phyloP scores from a whole-genome alignment of 2,797 vertebrate species.

The Linurgus olivaceus region DNA sequence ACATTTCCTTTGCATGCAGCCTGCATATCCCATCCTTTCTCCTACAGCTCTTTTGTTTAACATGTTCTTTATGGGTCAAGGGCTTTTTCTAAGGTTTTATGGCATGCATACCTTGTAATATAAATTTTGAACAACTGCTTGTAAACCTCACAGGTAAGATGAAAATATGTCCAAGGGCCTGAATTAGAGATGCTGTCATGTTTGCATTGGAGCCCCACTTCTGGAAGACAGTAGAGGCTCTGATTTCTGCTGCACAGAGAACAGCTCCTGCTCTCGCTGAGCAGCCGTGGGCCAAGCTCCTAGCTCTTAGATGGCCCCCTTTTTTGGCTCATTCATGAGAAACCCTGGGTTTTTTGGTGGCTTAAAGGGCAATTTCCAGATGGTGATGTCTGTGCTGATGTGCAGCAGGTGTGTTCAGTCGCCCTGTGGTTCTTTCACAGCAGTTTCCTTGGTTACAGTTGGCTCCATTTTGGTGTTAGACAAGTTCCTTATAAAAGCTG shows the following conservation, averaged over 20 bases:
- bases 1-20: not conserved
- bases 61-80: not conserved
- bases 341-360: not conserved
- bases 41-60: not conserved
- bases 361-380: not conserved
- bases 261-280: not conserved
- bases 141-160: not conserved
- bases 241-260: not conserved
- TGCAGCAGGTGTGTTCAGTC: not conserved
- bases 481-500: not conserved
- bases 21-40: not conserved
- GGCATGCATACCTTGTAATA: not conserved
- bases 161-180: not conserved
- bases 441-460: slow-evolving; percentile 30
- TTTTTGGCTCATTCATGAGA: not conserved
- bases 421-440: not conserved
- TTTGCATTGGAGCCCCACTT: not conserved
- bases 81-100: slow-evolving; percentile 5
- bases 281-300: not conserved
- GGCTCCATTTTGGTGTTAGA: not conserved
- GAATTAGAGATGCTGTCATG: not conserved
- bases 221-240: rapidly evolving
- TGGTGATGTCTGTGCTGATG: not conserved
- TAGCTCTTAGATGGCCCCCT: not conserved
- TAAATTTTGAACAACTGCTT: not conserved